A percentile compares a stretch with the other conserved stretches of the same genome.
These are phyloP conservation scores for Diplolepis rosae DNA, from an alignment of 2,888 invertebrate species.

Conservation along the genomic window DNA sequence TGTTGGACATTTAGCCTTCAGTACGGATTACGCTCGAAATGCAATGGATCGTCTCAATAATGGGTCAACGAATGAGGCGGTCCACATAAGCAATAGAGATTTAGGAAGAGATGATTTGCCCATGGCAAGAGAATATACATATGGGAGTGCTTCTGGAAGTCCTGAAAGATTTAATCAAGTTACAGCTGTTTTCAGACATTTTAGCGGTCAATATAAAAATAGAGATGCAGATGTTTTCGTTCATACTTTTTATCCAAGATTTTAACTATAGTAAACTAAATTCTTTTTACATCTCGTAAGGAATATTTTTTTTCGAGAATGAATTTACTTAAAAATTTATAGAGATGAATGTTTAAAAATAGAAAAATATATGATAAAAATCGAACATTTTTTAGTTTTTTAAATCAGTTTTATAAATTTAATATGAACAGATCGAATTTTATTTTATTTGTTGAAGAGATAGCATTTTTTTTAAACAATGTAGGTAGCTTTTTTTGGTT, in stretches of 20 bases:
- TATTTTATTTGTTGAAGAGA: too few relatives aligned
- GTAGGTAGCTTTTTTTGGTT: too few relatives aligned
- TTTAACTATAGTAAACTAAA: slow-evolving; percentile 24
- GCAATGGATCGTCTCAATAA: slow-evolving; percentile 54
- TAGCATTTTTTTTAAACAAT: too few relatives aligned
- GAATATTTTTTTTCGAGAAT: background rate
- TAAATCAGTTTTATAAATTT: background rate
- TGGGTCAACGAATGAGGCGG: slow-evolving; percentile 4
- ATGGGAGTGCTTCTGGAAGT: slow-evolving; percentile 17
- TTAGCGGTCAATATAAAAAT: slow-evolving; percentile 35
- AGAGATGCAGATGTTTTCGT: slow-evolving; percentile 56
- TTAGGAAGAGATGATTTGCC: slow-evolving; percentile 46
- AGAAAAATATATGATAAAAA: background rate
- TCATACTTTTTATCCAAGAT: slow-evolving; percentile 58
- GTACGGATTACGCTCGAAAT: background rate
- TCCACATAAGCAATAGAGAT: slow-evolving; percentile 19
- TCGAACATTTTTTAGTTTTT: background rate
- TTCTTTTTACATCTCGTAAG: background rate
- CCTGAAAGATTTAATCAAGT: slow-evolving; percentile 41
- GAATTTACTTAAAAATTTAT: background rate
- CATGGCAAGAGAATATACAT: slow-evolving; percentile 41
- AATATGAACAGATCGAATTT: too few relatives aligned
- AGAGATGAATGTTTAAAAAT: background rate
- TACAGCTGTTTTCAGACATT: slow-evolving; percentile 55
- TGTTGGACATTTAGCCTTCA: slow-evolving; percentile 50